Conservation (phyloP, 2,113 vertebrate species). For the Salminus brasiliensis region DNA sequence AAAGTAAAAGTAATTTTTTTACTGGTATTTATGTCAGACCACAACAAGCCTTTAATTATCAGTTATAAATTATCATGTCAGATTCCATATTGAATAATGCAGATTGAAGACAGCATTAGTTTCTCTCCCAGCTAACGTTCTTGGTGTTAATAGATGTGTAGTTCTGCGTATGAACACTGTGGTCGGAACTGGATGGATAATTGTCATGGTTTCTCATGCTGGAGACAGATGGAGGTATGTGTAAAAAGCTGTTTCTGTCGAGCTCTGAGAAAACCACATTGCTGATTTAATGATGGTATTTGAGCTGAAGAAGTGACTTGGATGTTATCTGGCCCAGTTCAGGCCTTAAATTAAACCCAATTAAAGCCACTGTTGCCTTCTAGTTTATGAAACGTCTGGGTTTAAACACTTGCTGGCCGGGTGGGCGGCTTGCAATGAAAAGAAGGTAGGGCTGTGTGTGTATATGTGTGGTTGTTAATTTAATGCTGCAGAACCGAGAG, state of each 20-base stretch:
- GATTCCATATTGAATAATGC: too few species aligned
- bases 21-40: too few species aligned
- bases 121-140: not conserved
- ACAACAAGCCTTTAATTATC: too few species aligned
- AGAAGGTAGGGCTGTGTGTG: not conserved
- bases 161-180: not conserved
- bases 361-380: constrained; percentile 57
- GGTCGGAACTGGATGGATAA: not conserved
- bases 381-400: constrained; percentile 36
- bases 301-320: constrained; percentile 36
- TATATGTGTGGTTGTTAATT: not conserved
- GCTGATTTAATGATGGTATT: constrained; percentile 2
- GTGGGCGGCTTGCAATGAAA: not conserved
- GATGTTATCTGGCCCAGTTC: not conserved
- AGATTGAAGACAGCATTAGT: too few species aligned
- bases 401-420: not conserved
- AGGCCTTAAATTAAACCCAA: constrained; percentile 57
- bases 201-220: constrained; percentile 41
- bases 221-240: constrained; percentile 4
- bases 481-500: not conserved
- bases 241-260: not conserved
- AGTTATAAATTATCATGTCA: too few species aligned
- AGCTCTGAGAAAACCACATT: not conserved
- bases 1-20: too few species aligned
- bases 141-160: constrained; percentile 1